Evolutionary conservation across 2,888 invertebrate genomes (phyloP).

Genomic region (Sarcophaga subvicina): DNA sequence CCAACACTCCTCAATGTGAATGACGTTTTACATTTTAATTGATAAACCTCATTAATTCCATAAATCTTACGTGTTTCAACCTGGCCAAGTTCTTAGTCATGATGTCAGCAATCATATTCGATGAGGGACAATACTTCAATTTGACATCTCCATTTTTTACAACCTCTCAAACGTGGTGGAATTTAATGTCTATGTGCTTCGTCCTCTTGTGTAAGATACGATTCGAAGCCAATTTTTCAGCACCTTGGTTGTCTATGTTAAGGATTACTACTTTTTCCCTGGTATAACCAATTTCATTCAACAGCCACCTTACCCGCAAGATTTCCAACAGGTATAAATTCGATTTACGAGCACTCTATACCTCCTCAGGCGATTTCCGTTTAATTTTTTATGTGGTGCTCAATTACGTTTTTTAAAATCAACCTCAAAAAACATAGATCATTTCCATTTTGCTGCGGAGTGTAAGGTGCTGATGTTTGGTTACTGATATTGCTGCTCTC

Average conservation of each 20-base stretch:
- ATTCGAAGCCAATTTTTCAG: constrained; percentile 64
- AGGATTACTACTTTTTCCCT: constrained; percentile 11
- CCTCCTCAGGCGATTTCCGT: too few relatives aligned
- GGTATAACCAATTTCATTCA: constrained; percentile 26
- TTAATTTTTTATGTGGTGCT: too few relatives aligned
- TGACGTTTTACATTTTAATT: neutral
- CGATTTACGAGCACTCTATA: too few relatives aligned
- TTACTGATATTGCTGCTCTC: too few relatives aligned
- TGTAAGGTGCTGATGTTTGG: too few relatives aligned
- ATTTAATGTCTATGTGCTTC: constrained; percentile 4
- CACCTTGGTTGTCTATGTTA: constrained; percentile 50
- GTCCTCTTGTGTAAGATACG: constrained; percentile 63
- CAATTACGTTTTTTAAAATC: too few relatives aligned
- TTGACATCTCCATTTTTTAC: neutral
- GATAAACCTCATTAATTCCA: constrained; percentile 18
- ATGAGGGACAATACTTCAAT: constrained; percentile 2
- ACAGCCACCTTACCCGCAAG: neutral
- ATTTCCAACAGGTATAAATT: too few relatives aligned
- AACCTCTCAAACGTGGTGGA: constrained; percentile 12
- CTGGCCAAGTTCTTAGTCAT: constrained; percentile 28
- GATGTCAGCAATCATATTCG: constrained; percentile 26
- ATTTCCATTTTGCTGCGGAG: too few relatives aligned
- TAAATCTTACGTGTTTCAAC: constrained; percentile 24
- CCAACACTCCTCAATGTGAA: constrained; percentile 3
- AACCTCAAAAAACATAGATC: too few relatives aligned